These are phyloP conservation scores for Volucella zonaria DNA, from an alignment of 2,888 invertebrate species.

Conservation along the genomic window DNA sequence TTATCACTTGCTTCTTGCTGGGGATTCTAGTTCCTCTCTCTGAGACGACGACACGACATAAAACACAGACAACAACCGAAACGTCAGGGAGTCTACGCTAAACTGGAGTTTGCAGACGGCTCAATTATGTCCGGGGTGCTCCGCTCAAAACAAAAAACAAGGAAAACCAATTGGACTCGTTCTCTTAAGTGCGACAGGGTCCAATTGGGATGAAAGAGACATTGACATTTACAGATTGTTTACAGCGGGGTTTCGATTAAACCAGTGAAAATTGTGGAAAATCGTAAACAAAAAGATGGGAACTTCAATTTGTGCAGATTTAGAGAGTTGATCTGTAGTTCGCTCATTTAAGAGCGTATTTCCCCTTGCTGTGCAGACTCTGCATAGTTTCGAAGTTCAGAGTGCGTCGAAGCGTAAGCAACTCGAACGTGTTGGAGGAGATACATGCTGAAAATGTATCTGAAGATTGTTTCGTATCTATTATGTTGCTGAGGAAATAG, in stretches of 20 bases:
- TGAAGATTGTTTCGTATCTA: constrained; percentile 12
- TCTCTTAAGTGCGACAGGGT: constrained; percentile 35
- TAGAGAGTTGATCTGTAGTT: constrained; percentile 22
- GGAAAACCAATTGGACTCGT: constrained; percentile 59
- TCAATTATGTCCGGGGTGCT: constrained; percentile 72
- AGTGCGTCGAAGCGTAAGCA: constrained; percentile 58
- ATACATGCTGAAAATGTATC: constrained; percentile 10
- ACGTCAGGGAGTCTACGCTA: constrained; percentile 79
- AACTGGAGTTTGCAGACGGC: constrained; percentile 78
- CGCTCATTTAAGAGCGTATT: constrained; percentile 59
- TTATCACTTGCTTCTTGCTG: constrained; percentile 33
- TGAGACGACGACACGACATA: constrained; percentile 59
- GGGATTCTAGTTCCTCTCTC: constrained; percentile 63
- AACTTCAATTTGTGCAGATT: background rate
- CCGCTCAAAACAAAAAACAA: constrained; percentile 43
- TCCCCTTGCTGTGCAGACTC: constrained; percentile 63
- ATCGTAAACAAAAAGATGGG: constrained; percentile 46
- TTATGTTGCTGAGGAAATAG: constrained; percentile 33
- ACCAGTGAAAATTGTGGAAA: constrained; percentile 15
- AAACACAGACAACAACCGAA: constrained; percentile 76
- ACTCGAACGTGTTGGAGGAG: constrained; percentile 56
- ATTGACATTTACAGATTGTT: background rate
- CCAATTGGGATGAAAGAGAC: constrained; percentile 59
- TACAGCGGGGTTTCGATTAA: constrained; percentile 8
- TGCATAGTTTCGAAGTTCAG: constrained; percentile 61